Percentiles rank a stretch among this genome's conserved stretches.
phyloP scores from a whole-genome alignment of 2,113 vertebrate species.

The Grus americana region DNA sequence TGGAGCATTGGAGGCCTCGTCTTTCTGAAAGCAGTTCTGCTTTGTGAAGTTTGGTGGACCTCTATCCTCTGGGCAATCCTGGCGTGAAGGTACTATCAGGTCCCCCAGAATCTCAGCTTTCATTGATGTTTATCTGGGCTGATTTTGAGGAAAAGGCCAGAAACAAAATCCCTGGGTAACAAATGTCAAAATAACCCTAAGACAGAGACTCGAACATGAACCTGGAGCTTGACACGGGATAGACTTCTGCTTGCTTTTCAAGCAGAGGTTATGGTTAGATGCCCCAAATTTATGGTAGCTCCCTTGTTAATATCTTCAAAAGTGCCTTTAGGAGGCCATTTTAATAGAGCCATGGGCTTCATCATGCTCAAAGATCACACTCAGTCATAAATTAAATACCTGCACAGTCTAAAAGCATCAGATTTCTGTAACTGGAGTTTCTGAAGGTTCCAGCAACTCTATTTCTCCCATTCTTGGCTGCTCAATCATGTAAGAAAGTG shows the following conservation, averaged over 20 bases:
- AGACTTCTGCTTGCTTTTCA: neutral
- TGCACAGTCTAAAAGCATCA: neutral
- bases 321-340: neutral
- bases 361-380: neutral
- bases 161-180: neutral
- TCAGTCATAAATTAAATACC: neutral
- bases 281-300: neutral
- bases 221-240: neutral
- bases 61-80: neutral
- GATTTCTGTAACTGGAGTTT: too few species aligned
- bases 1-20: rapidly evolving
- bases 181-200: neutral
- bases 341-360: neutral
- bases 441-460: neutral
- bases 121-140: neutral
- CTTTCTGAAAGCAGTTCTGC: neutral
- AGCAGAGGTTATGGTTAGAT: neutral
- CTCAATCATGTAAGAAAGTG: neutral
- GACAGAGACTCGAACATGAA: too few species aligned
- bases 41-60: too few species aligned
- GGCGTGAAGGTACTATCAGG: neutral
- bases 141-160: neutral
- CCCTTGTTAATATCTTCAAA: neutral
- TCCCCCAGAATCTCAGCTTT: neutral
- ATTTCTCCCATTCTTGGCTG: neutral